Evolutionary conservation across 2,888 invertebrate genomes (phyloP), one percentile per base, ranked within the genome.

Genomic region (Hydrotaea cyrtoneurina): DNA sequence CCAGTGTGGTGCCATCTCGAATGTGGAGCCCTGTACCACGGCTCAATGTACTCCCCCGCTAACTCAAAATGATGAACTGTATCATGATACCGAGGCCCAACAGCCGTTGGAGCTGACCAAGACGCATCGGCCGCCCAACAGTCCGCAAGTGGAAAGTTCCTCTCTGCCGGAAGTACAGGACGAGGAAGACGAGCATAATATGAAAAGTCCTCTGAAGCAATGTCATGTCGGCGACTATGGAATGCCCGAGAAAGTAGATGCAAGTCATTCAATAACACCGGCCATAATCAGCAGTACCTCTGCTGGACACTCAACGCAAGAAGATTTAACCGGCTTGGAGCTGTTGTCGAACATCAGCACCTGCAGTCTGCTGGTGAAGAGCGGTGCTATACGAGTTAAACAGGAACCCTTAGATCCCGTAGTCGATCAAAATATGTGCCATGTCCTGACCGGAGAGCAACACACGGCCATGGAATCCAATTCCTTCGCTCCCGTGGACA

Each of bases 321-420:
- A 96, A 0, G 97, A 97, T 90, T 93, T 97, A 8, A 96, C 96
- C 87, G 97, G 97, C 0, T 92, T 97, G 43, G 96, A 97, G 90
- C 92, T 97, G 55, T 91, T 97, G 26, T 97, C 97, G 0, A 97
- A 97, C 89, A 92, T 92, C n/a, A 97, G 97, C 90, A 97, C 97
- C 82, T 96, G 96, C 78, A 96, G 96, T 88, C 95, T 96, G 87
- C 95, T 96, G 87, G 90, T 89, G 21, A 90, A 89, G 69, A 82
- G 79, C 23, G 73, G 66, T n/a, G 71, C 72, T 5, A 87, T 91
- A 50, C 87, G 89, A 1, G 93, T 93, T 10, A 92, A 92, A 69
- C 90, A 91, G 83, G 91, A 92, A 78, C 90, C 91, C 13, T 17
- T 89, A 50, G 91, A 91, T 71, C 88, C 88, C 2, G 55, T 73